Base-by-base conservation (phyloP, 1,140 invertebrate genomes). In the Cydia strobilella region DNA sequence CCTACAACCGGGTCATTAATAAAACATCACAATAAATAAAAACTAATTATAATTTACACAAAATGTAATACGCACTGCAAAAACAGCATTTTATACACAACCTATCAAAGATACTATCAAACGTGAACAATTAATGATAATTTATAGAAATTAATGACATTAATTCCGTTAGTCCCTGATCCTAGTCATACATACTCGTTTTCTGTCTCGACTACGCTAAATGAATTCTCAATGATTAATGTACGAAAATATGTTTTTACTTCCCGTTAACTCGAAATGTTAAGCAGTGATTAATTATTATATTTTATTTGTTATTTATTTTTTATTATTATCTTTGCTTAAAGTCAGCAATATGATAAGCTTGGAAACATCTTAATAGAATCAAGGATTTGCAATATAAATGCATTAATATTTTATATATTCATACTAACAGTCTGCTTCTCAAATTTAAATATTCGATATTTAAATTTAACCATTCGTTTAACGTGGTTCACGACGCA, bases 11-110 rank as follows among this genome's bases (percentile, higher is more conserved):
- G 65, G 65, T 75, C 45, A 82, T 77, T 75, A 84, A 78, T 82
- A 84, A 84, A 87, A 85, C 80, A 88, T 88, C 86, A 87, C 86
- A 88, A 88, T 87, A 88, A 88, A 88, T 86, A 88, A 82, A 76
- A 87, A 85, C 82, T 84, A 69, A 69, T 69, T 84, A 83, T 71
- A 84, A 81, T 82, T 81, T 84, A 84, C 82, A 86, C 80, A 84
- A 85, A 72, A 63, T 82, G 80, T 74, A 75, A 76, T 76, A 76
- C 59, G 62, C 65, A 69, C 63, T 75, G 51, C 66, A 69, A 82
- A 75, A 63, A 79, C 82, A 85, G 84, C 79, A 71, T 75, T 72
- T 80, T 86, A 84, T 84, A 87, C 86, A 88, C 86, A 88, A 88
- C 86, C 86, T 87, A 86, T 75, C 51, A 74, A 74, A 76, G 66